A percentile compares a stretch with the other conserved stretches of the same genome.
Evolutionary conservation across 2,797 vertebrate genomes (phyloP).

Genomic region (Decapterus maruadsi): DNA sequence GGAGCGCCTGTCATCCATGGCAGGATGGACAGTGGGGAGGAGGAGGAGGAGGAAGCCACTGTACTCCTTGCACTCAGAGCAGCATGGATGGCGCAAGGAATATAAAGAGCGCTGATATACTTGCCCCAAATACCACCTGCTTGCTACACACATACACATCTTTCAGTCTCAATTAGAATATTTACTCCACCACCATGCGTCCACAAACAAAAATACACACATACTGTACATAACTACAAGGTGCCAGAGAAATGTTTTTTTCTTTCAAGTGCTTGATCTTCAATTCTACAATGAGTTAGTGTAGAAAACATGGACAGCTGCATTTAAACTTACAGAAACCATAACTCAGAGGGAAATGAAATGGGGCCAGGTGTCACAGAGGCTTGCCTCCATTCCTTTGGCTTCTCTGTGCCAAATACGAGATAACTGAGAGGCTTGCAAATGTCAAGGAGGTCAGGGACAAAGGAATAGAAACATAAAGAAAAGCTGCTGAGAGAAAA

Average conservation of each 20-base stretch:
- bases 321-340: constrained; percentile 17
- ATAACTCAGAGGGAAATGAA: constrained; percentile 31
- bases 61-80: constrained; percentile 43
- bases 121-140: constrained; percentile 29
- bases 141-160: constrained; percentile 24
- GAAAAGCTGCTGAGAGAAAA: constrained; percentile 22
- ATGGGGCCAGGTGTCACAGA: constrained; percentile 38
- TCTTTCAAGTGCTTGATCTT: constrained; percentile 10
- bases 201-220: constrained; percentile 30
- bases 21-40: constrained; percentile 23
- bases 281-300: constrained; percentile 6
- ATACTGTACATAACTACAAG: constrained; percentile 18
- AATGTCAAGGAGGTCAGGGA: constrained; percentile 47
- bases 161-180: background rate
- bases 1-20: constrained; percentile 42
- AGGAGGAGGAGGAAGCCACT: constrained; percentile 14
- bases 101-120: constrained; percentile 49
- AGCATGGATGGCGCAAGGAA: constrained; percentile 28
- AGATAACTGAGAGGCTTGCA: constrained; percentile 49
- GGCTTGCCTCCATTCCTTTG: constrained; percentile 42
- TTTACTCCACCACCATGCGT: background rate
- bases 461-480: constrained; percentile 27
- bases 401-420: constrained; percentile 50
- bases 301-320: background rate
- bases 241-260: constrained; percentile 23